Conservation (phyloP, 2,113 vertebrate genomes). For the Ondatra zibethicus region DNA sequence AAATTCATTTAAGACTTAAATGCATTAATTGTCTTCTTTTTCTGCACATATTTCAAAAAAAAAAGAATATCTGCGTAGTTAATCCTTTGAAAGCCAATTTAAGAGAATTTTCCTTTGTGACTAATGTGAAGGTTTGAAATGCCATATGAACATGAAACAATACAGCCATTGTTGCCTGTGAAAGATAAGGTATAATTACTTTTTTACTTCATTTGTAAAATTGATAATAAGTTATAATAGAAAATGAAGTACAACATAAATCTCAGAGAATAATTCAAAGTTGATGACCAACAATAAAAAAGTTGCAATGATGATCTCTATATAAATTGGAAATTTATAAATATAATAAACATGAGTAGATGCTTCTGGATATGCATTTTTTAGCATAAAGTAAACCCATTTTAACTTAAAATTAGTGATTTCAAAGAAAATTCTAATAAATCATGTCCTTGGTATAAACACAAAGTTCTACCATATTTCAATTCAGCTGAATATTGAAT, state of each 20-base stretch:
- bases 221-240: background rate
- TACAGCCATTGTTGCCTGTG: background rate
- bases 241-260: background rate
- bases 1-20: background rate
- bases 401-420: background rate
- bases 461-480: background rate
- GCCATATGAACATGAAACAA: background rate
- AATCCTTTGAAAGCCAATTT: background rate
- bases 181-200: background rate
- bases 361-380: background rate
- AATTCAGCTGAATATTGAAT: background rate
- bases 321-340: background rate
- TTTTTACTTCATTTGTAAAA: background rate
- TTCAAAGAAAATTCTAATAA: background rate
- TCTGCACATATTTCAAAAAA: background rate
- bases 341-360: background rate
- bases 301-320: background rate
- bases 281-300: background rate
- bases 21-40: background rate
- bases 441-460: background rate
- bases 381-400: background rate
- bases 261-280: background rate
- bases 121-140: background rate
- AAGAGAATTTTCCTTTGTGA: conserved; percentile 16
- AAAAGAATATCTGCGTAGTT: background rate